These are phyloP conservation scores for Seira ritae DNA, from an alignment of 2,888 invertebrate species.

Conservation along the genomic window DNA sequence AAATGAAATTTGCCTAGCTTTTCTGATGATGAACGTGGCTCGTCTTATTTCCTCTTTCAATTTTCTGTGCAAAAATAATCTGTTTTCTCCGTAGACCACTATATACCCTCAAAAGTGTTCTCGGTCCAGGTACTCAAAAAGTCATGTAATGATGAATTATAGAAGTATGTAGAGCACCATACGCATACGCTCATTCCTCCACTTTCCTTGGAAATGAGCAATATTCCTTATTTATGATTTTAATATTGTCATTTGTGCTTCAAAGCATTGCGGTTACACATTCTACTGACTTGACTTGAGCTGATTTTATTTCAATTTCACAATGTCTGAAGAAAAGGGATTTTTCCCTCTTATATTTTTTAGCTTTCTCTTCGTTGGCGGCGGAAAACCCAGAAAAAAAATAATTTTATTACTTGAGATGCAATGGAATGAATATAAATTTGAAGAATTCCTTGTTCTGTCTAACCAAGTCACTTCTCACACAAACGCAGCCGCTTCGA, in stretches of 20 bases:
- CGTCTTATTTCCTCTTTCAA: too few species aligned
- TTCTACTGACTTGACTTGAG: background rate
- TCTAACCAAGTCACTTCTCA: background rate
- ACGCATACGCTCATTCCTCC: too few species aligned
- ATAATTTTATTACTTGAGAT: conserved; percentile 25
- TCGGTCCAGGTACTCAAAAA: background rate
- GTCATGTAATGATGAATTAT: background rate
- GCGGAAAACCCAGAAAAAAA: conserved; percentile 23
- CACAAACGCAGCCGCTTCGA: too few species aligned
- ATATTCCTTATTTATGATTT: background rate
- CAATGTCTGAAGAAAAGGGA: background rate
- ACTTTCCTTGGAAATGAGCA: background rate
- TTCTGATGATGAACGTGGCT: too few species aligned
- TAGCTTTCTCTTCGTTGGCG: background rate
- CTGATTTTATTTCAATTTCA: conserved; percentile 7
- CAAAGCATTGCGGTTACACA: background rate
- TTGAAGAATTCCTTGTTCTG: conserved; percentile 9
- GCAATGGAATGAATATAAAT: conserved; percentile 33
- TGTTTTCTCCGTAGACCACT: too few species aligned
- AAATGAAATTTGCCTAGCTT: too few species aligned
- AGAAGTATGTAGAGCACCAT: too few species aligned
- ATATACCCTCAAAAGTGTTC: too few species aligned
- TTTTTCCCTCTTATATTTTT: conserved; percentile 4
- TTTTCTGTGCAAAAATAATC: too few species aligned
- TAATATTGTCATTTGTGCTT: conserved; percentile 1